Evolutionary conservation across 2,888 invertebrate genomes (phyloP).

Genomic region (Oscheius sp.): DNA sequence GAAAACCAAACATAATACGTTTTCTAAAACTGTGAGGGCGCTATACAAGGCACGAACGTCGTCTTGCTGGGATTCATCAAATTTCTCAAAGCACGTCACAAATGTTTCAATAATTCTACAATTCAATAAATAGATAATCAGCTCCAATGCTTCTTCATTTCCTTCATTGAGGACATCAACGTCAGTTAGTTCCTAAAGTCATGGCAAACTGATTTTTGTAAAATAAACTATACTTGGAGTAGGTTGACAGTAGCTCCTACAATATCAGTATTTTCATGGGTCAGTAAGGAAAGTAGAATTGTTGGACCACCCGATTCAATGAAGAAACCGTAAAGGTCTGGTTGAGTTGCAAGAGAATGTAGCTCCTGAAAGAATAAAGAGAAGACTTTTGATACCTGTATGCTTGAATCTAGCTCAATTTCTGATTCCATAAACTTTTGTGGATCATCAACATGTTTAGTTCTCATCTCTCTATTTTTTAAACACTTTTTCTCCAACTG

Average conservation of each 20-base stretch:
- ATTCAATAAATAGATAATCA: slow-evolving; percentile 87
- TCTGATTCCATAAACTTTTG: slow-evolving; percentile 92
- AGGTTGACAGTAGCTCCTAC: slow-evolving; percentile 82
- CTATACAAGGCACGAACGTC: slow-evolving; percentile 88
- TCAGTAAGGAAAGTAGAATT: slow-evolving; percentile 87
- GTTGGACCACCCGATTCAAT: slow-evolving; percentile 87
- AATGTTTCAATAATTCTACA: slow-evolving; percentile 88
- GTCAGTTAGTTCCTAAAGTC: slow-evolving; percentile 86
- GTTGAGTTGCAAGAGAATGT: slow-evolving; percentile 91
- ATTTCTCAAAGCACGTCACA: slow-evolving; percentile 77
- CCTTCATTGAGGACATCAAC: slow-evolving; percentile 85
- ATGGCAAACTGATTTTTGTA: not conserved
- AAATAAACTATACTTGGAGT: slow-evolving; percentile 70
- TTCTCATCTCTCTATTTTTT: slow-evolving; percentile 95
- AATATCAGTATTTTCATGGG: slow-evolving; percentile 95
- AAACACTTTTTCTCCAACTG: slow-evolving; percentile 84
- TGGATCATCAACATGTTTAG: slow-evolving; percentile 85
- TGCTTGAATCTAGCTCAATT: slow-evolving; percentile 86
- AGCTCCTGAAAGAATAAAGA: slow-evolving; percentile 78
- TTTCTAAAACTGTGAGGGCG: slow-evolving; percentile 90
- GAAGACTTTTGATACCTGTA: slow-evolving; percentile 72
- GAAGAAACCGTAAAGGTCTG: slow-evolving; percentile 89
- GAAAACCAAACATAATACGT: slow-evolving; percentile 75
- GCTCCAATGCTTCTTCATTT: slow-evolving; percentile 75
- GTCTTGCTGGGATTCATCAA: slow-evolving; percentile 86